Base-by-base conservation (phyloP, 2,797 vertebrate species). In the Dryobates pubescens region DNA sequence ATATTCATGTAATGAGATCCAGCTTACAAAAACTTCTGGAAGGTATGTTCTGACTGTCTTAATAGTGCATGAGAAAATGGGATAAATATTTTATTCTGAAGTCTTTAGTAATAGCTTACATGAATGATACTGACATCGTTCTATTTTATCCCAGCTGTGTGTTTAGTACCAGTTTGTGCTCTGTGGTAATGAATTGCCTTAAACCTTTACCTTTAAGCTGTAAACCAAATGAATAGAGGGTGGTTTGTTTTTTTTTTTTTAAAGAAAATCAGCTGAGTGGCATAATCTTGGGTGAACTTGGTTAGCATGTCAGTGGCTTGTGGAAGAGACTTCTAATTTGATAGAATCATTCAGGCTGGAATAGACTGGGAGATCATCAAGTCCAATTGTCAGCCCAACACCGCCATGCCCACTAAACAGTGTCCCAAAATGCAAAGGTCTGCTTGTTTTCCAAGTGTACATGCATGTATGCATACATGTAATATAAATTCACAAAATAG, bases 1-100 rank as follows among this genome's bases (percentile, higher is more conserved):
- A 99, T 97, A 99, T 99, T 97, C 99, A 99, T 6, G 99, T 99
- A 12, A 99, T 99, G 99, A 98, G 99, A 81, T 96, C 98, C 86
- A 99, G 99, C 92, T 98, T 99, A 89, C 99, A 99, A 96, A 99
- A 99, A 88, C 96, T 99, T 81, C 92, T 99, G 43, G 99, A 99
- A 99, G 99, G 99, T 99, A 97, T 64, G 96, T 89, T 95, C 90
- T 63, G 38, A 71, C 19, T 94, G 24, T 82, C 16, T 8, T 45
- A 85, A 36, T 18, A 73, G 7, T 3, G 2, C 36, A 8, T 86
- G 26, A 41, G n/a, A 67, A 88, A 79, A 64, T 12, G 82, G 7
- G 18, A 12, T n/a, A 34, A 57, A 10, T 58, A 6, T 73, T 76
- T 81, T 69, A 78, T 69, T 81, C 38, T 79, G 27, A 86, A 38